Base-by-base conservation (phyloP, 2,113 vertebrate genomes). In the Typhlomys cinereus region DNA sequence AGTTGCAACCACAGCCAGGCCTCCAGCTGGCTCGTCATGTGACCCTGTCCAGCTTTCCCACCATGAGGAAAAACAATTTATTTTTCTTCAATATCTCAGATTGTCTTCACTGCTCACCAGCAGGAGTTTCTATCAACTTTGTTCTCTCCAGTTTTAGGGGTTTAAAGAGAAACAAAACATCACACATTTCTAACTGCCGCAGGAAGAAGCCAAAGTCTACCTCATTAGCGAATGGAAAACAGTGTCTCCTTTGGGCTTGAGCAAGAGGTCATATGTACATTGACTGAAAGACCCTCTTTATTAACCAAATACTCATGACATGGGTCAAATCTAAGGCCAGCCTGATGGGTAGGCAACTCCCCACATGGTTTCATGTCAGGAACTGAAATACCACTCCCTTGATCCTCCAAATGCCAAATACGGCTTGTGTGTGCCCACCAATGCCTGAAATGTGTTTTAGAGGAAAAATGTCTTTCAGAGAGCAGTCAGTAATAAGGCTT, bases 111-210 rank as follows among this genome's bases (percentile, higher is more conserved):
- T 92, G 82, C 81, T 80, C 85, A 95, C 64, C 93, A 96, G 95
- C 91, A 70, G 97, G 96, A 94, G 75, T 94, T 93, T 95, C 88
- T 91, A 85, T 94, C 94, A 96, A 92, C 91, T 97, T 96, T 94
- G 87, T 96, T 97, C 96, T 95, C 57, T 61, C 71, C 21, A 61
- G 70, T 95, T 93, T 94, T 86, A 83, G 81, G 93, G 79, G 80
- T 96, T 95, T 96, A 95, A 96, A 95, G 91, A 95, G 96, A 97
- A 96, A 91, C 89, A 96, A 96, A 97, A 96, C 88, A 92, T 88
- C 57, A 89, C 90, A 96, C 80, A 74, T 91, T 96, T 94, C 92
- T 84, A 93, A 91, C 52, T 75, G 59, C 84, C 50, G 5, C 78
- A 78, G 86, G 88, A 88, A 97, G 85, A 94, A 87, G 76, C 88